Evolutionary conservation across 2,113 vertebrate species (phyloP).

Genomic region (Galemys pyrenaicus): DNA sequence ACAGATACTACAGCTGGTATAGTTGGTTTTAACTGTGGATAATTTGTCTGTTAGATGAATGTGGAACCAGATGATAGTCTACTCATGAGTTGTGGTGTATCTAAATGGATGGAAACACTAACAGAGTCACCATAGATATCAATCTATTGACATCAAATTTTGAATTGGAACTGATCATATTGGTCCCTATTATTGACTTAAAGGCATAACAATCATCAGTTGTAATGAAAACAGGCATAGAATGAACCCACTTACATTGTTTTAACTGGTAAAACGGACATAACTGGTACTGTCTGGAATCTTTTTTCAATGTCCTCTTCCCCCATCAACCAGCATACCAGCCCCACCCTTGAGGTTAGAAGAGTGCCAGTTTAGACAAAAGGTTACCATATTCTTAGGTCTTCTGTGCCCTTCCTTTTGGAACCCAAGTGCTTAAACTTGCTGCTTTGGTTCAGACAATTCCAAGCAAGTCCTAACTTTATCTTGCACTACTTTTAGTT

Average conservation of each 20-base stretch:
- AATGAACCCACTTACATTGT: neutral
- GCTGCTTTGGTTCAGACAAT: neutral
- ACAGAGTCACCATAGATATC: neutral
- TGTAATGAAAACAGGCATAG: neutral
- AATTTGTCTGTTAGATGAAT: constrained; percentile 1
- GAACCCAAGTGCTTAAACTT: neutral
- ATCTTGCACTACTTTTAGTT: neutral
- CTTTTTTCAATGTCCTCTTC: neutral
- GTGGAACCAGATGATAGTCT: neutral
- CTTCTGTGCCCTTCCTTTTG: neutral
- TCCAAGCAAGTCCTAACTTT: neutral
- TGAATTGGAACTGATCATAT: constrained; percentile 11
- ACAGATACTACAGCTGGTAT: neutral
- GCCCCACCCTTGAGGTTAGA: neutral
- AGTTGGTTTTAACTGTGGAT: neutral
- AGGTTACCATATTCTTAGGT: neutral
- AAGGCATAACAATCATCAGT: neutral
- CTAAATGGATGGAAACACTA: neutral
- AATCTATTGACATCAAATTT: neutral
- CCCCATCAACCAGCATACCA: neutral
- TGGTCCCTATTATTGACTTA: neutral
- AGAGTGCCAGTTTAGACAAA: neutral
- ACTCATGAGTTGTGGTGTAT: neutral
- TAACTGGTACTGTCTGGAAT: neutral
- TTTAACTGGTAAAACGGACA: neutral